Base-by-base conservation (phyloP, 2,888 invertebrate species). In the Drosophila meridiana region DNA sequence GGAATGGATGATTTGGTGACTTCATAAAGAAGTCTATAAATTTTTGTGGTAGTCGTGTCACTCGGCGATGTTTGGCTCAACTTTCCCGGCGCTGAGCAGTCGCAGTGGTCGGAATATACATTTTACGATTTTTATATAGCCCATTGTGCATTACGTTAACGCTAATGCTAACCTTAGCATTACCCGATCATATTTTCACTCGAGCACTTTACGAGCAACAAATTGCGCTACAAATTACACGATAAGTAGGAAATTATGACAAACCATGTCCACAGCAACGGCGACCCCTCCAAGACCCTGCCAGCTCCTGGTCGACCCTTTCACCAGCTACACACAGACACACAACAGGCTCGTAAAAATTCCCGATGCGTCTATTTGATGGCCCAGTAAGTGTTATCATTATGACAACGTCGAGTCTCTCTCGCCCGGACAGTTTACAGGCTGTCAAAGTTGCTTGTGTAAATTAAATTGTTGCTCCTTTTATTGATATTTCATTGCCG, bases 171-270 rank as follows among this genome's bases (percentile, higher is more conserved):
- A 6, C 55, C 6, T 8, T 26, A 20, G 59, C 77, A 83, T 74
- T 72, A 64, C 68, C 68, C 82, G 71, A 79, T 74, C 78, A 79
- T 77, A 72, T 84, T 87, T 75, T 84, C 85, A 85, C 85, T 90
- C 60, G 69, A 79, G 76, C 73, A 78, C 78, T 92, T 92, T 92
- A 92, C 92, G 92, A 92, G 83, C 92, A 81, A 82, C 87, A 88
- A 88, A 90, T 88, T 88, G 88, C 80, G 77, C 90, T 84, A 88
- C 90, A 88, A 92, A 92, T 91, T 89, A 92, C 86, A 88, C 85
- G 89, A 90, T 92, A 92, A 92, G 91, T 92, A 90, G 86, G 85
- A 92, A 89, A 92, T 92, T 92, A 92, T 92, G 92, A 92, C 92
- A 91, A 78, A 64, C 69, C 78, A 42, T 60, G 69, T 60, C 40